These are phyloP conservation scores for Bombus terrestris DNA, from an alignment of 1,140 invertebrate genomes.

Conservation along the genomic window DNA sequence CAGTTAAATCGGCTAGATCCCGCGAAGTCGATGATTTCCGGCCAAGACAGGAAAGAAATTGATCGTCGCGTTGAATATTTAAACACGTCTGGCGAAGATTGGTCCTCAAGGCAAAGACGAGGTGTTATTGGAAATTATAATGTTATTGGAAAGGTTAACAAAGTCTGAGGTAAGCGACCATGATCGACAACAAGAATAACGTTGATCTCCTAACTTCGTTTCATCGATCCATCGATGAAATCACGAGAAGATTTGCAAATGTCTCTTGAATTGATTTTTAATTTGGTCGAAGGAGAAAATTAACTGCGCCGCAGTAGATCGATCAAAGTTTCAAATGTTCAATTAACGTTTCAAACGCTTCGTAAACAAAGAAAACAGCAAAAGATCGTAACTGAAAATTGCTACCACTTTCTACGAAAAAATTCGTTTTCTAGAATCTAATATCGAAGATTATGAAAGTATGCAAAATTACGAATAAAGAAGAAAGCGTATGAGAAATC, in stretches of 20 bases:
- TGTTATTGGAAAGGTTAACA: constrained; percentile 11
- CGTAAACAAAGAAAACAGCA: no score
- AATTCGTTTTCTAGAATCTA: no score
- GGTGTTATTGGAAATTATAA: no score
- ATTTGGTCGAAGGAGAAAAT: neutral
- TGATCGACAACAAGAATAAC: neutral
- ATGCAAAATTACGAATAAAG: no score
- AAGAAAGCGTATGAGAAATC: no score
- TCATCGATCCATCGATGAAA: neutral
- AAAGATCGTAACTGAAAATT: no score
- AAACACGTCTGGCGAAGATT: neutral
- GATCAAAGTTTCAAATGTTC: no score
- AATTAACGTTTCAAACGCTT: no score
- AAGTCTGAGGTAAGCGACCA: constrained; percentile 22
- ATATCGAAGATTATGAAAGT: no score
- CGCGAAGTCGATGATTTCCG: constrained; percentile 9
- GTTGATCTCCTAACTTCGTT: constrained; percentile 3
- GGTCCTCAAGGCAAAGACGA: neutral
- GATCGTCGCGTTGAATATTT: neutral
- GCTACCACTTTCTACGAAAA: no score
- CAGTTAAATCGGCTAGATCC: neutral
- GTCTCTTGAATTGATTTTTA: neutral
- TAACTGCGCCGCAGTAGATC: no score
- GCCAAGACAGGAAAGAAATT: neutral
- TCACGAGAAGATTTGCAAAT: neutral